phyloP scores from a whole-genome alignment of 2,888 invertebrate genomes.

The Drosophila borborema region DNA sequence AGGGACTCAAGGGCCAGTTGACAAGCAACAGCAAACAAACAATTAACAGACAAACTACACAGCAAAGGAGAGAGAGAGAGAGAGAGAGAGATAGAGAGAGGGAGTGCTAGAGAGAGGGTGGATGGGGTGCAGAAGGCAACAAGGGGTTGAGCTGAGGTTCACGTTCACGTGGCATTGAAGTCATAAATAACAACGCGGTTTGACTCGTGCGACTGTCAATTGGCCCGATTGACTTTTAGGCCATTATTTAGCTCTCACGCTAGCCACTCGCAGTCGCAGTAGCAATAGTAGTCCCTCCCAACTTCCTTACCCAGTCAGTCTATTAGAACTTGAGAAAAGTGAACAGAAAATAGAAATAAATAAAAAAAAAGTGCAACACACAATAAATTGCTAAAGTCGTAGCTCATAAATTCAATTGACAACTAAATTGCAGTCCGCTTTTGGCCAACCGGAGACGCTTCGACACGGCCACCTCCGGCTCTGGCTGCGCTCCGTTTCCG shows the following conservation, averaged over 20 bases:
- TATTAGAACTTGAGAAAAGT: conserved; percentile 53
- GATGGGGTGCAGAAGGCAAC: conserved; percentile 6
- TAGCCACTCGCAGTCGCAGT: background rate
- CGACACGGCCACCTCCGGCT: conserved; percentile 84
- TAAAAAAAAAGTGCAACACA: conserved; percentile 33
- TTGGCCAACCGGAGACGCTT: conserved; percentile 83
- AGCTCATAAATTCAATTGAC: conserved; percentile 84
- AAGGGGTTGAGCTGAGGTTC: conserved; percentile 38
- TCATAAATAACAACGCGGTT: conserved; percentile 81
- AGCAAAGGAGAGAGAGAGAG: background rate
- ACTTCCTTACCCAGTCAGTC: background rate
- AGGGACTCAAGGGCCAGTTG: conserved; percentile 80
- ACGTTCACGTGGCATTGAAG: conserved; percentile 71
- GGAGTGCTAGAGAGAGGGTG: background rate
- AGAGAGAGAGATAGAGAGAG: no score
- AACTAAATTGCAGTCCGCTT: conserved; percentile 81
- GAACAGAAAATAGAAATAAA: background rate
- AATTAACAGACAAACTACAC: conserved; percentile 80
- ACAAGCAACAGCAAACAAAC: conserved; percentile 85
- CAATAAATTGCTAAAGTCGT: conserved; percentile 55
- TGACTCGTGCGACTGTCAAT: conserved; percentile 74
- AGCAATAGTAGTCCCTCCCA: background rate
- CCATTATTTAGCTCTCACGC: conserved; percentile 47
- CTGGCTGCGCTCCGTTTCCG: conserved; percentile 83
- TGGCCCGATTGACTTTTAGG: conserved; percentile 75